Evolutionary conservation across 2,113 vertebrate species (phyloP), one percentile per base, ranked within the genome.

Genomic region (Bubo scandiacus): DNA sequence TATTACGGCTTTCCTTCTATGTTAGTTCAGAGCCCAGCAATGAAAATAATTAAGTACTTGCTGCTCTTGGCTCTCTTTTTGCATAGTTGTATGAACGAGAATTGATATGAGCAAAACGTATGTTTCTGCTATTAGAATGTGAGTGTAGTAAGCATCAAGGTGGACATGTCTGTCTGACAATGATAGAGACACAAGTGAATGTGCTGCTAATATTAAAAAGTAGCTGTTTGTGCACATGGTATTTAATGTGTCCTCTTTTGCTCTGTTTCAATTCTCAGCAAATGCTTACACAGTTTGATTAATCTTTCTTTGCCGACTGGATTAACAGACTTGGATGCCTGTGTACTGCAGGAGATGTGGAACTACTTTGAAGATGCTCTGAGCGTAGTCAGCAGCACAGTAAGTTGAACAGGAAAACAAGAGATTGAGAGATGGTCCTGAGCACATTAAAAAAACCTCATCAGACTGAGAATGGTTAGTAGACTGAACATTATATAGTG

Each of bases 261-360:
- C 32, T 93, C 61, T 88, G 80, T 92, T 92, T 91, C 96, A n/a
- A 68, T 96, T 90, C 70, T 88, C 96, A 99, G 99, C 96, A 98
- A 98, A 96, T 99, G 98, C 72, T 77, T 99, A 15, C 99, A 98
- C 93, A 99, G 97, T 92, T 98, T 99, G 97, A 98, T 99, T 96
- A 98, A 98, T 90, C 97, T 99, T 96, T 98, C 98, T 59, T 95
- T 99, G 90, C 98, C 99, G 1, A 97, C 95, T 5, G 98, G 98
- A 30, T 68, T 98, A 67, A 97, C 96, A 16, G 98, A 98, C 92
- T 73, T 98, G 96, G 98, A 99, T 73, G 90, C 97, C 55, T 98
- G 82, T 82, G 96, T 98, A 34, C 97, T 99, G 54, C 97, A 98
- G 93, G 99, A 99, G 96, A 96, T 98, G 55, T 99, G 98, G 98